Evolutionary conservation across 2,888 invertebrate species (phyloP).

Genomic region (Pegoplata infirma): DNA sequence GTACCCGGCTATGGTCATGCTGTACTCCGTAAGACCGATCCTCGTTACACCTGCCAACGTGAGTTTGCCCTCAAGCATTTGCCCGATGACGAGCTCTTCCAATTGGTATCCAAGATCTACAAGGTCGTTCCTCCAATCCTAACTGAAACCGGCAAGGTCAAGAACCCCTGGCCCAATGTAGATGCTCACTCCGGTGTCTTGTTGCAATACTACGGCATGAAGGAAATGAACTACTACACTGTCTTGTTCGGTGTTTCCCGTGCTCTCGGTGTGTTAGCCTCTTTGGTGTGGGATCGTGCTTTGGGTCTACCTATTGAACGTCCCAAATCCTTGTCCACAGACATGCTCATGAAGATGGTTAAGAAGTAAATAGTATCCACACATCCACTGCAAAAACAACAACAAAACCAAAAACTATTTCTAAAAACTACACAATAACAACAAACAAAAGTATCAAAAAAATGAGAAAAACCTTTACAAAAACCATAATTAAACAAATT

Average conservation of each 20-base stretch:
- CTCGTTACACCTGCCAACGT: conserved; percentile 87
- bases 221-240: conserved; percentile 94
- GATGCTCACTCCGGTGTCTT: conserved; percentile 93
- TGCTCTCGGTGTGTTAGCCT: conserved; percentile 89
- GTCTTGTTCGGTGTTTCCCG: conserved; percentile 93
- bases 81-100: conserved; percentile 88
- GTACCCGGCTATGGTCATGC: conserved; percentile 95
- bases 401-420: conserved; percentile 58
- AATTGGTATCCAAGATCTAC: conserved; percentile 89
- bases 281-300: conserved; percentile 90
- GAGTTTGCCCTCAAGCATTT: conserved; percentile 92
- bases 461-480: conserved; percentile 16
- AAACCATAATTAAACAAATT: conserved; percentile 20
- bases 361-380: conserved; percentile 71
- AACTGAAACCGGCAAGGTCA: conserved; percentile 90
- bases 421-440: conserved; percentile 32
- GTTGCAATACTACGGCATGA: conserved; percentile 90
- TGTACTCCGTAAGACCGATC: conserved; percentile 92
- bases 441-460: conserved; percentile 43
- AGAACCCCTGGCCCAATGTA: conserved; percentile 96
- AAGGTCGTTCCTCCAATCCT: conserved; percentile 91
- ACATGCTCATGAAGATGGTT: conserved; percentile 78
- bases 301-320: conserved; percentile 90
- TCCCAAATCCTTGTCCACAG: conserved; percentile 89
- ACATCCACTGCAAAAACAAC: conserved; percentile 25